Conservation (phyloP, 2,888 invertebrate genomes). For the Dasypolia templi region DNA sequence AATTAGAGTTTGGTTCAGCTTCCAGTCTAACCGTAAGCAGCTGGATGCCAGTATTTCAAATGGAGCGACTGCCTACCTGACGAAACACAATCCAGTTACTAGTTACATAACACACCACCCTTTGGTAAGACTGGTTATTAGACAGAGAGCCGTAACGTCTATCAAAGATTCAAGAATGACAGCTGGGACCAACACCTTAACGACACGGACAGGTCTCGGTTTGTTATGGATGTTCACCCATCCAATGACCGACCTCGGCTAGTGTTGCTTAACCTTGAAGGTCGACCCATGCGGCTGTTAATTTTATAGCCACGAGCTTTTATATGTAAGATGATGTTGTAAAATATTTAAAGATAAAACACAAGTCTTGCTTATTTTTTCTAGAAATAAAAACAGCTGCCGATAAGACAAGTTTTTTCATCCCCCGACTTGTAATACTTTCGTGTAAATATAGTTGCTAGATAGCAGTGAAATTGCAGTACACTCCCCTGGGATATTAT, state of each 20-base stretch:
- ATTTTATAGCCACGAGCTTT: not conserved
- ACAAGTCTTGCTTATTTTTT: not conserved
- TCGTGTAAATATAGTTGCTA: constrained; percentile 76
- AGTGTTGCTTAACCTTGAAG: not conserved
- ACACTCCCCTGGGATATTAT: constrained; percentile 86
- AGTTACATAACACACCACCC: not conserved
- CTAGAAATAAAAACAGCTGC: constrained; percentile 9
- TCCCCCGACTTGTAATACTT: constrained; percentile 82
- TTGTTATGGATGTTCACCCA: not conserved
- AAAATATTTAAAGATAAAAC: no score
- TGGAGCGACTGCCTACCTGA: no score
- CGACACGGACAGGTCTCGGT: not conserved
- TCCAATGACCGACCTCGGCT: not conserved
- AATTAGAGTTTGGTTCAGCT: not conserved
- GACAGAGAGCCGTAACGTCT: not conserved
- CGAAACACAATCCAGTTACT: not conserved
- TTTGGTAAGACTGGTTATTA: not conserved
- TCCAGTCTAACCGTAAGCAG: not conserved
- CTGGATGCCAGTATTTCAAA: not conserved
- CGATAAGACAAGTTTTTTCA: constrained; percentile 34
- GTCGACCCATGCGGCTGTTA: not conserved
- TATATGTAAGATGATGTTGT: not conserved
- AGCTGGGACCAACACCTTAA: not conserved
- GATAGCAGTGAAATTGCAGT: constrained; percentile 85
- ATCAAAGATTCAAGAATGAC: no score